Evolutionary conservation across 2,888 invertebrate genomes (phyloP), one percentile per base, ranked within the genome.

Genomic region (Caenorhabditis becei): DNA sequence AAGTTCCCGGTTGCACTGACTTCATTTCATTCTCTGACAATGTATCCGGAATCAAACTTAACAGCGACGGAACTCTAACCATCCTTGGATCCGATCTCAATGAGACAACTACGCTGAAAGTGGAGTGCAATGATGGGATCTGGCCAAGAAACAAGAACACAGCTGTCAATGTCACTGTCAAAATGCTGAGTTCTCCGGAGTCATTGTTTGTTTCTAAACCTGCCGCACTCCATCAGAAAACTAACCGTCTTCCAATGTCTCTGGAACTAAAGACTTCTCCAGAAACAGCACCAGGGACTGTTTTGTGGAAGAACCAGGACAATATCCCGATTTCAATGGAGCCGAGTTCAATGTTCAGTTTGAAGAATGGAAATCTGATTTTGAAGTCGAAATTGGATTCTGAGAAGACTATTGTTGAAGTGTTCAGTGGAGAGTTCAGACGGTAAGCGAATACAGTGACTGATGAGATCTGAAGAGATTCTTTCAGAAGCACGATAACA

Each of bases 101-200:
- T 28, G 16, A 16, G 18, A 28, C 44, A 14, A 26, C n/a, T 18
- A 18, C 23, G 14, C 18, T 75, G 53, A 24, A 63, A 41, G 32
- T 79, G 5, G 24, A 35, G 0, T 80, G 74, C 44, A 62, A 80
- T 28, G 74, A 80, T 35, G 80, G 58, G 10, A 20, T 74, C n/a
- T 80, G 69, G 69, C 80, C 80, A 28, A 56, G 28, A 44, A 67
- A 53, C 41, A 44, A 61, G 16, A 67, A 8, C 10, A n/a, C n/a
- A n/a, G n/a, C n/a, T n/a, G 2, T 63, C 24, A 20, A 65, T 2
- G 37, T 77, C 28, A 23, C 24, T 3, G 16, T 70, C 20, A 28
- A 20, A 32, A 32, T 58, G 44, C 20, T 14, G 49, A 54, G 4
- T 18, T 3, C 5, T 18, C 11, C 47, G n/a, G 47, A 47, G 47